Base-by-base conservation (phyloP, 2,888 invertebrate genomes). In the Xestia rhomboidea region DNA sequence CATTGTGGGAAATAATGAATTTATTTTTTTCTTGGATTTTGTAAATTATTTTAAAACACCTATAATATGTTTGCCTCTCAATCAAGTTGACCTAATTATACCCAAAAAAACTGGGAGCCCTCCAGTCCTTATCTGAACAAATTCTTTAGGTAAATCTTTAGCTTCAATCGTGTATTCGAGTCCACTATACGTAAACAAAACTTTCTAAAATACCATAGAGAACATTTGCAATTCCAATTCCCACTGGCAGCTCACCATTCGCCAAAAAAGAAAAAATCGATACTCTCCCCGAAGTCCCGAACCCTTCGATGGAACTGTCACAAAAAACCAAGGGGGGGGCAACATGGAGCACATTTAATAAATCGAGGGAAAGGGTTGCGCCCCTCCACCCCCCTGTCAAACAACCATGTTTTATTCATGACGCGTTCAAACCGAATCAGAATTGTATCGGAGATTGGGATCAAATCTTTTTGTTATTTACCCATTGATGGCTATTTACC, bases 391-490 rank as follows among this genome's bases (percentile, higher is more conserved):
- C 84, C 90, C 91, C 92, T 89, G 89, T 89, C 92, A 91, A 88
- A 89, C 84, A 87, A 87, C 90, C 91, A 96, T 96, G 94, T 96
- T 96, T 96, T 96, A 96, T 96, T 96, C 96, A 96, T 94, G 92
- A 81, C 83, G 89, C 93, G 94, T 93, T 86, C 88, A 87, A 90
- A 91, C 90, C 89, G 92, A 95, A 94, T 94, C 94, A 93, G 91
- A 91, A 69, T 83, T 84, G 90, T 91, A 92, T 91, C 91, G 90
- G 88, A 88, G 92, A 92, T 93, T 93, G 89, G 87, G 90, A 94
- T 93, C 91, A 91, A 94, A 94, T 93, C 93, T 94, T 91, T 92
- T 93, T 91, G 89, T 91, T 93, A 90, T 92, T 89, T 90, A 91
- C 89, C 88, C 82, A 78, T 89, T 87, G 89, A 88, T 89, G 74